A percentile compares a stretch with the other conserved stretches of the same genome.
These are phyloP conservation scores for Phycodurus eques DNA, from an alignment of 2,113 vertebrate genomes.

Conservation along the genomic window DNA sequence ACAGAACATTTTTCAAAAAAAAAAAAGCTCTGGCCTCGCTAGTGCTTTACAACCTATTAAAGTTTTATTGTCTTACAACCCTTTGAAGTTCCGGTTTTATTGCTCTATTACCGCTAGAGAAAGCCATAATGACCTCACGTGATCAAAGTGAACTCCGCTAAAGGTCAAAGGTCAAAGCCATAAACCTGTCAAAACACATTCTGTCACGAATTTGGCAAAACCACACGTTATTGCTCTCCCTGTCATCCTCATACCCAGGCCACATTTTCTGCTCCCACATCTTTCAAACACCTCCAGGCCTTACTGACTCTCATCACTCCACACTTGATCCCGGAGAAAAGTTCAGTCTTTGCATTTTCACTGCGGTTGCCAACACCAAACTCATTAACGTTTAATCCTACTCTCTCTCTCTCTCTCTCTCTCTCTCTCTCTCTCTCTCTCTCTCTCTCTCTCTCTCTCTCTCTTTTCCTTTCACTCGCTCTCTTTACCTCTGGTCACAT, in stretches of 20 bases:
- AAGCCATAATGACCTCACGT: too few relatives aligned
- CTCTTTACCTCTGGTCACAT: conserved; percentile 24
- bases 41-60: too few relatives aligned
- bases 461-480: conserved; percentile 2
- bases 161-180: too few relatives aligned
- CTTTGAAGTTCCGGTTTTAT: too few relatives aligned
- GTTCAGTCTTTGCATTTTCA: conserved; percentile 72
- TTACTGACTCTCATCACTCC: conserved; percentile 46
- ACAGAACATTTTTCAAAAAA: too few relatives aligned
- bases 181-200: too few relatives aligned
- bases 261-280: conserved; percentile 17
- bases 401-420: conserved; percentile 4
- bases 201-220: too few relatives aligned
- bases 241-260: conserved; percentile 26
- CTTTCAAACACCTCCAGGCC: conserved; percentile 23
- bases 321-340: conserved; percentile 50
- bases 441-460: conserved; percentile 5
- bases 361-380: conserved; percentile 47
- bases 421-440: conserved; percentile 3
- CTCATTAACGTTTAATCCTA: conserved; percentile 69
- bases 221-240: conserved; percentile 2
- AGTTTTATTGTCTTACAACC: too few relatives aligned
- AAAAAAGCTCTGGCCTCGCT: too few relatives aligned
- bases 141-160: too few relatives aligned
- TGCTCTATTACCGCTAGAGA: too few relatives aligned